Base-by-base conservation (phyloP, 2,888 invertebrate species). In the Leucozona laternaria region DNA sequence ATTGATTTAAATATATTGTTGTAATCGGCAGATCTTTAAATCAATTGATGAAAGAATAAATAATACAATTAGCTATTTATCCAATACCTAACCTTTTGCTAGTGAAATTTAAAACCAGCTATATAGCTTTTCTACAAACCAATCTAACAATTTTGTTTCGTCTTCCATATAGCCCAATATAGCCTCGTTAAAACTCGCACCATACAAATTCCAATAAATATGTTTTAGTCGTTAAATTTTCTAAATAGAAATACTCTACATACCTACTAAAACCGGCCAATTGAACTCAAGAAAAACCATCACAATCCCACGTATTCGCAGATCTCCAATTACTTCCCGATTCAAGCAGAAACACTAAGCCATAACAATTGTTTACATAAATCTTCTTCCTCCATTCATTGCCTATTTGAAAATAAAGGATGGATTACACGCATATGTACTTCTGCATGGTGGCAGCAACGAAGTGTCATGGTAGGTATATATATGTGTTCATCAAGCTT, bases 331-430 rank as follows among this genome's bases (percentile, higher is more conserved):
- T 79, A 45, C 79, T 83, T 83, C 82, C 78, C 82, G 78, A 68
- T 60, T 25, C 64, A 50, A 66, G 60, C 75, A 34, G 37, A 55
- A 60, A 28, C 25, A 20, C 28, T 13, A 34, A 72, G 53, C 55
- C 83, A 79, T 79, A 83, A 79, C 79, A 70, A 62, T 70, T 75
- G 79, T 83, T 83, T 83, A 57, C 75, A 83, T 83, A 83, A 83
- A 75, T 70, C 7, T 53, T 78, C 60, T 72, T 83, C 72, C 72
- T 73, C 58, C 40, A 60, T 73, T 57, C 31, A 50, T 60, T 53
- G 15, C 60, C 62, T 48, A 31, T 66, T 66, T 45, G 55, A 55
- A 76, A 55, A 55, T 28, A 25, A 50, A 72, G 64, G 58, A 77
- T 34, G 50, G 66, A 71, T 72, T 82, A 72, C 81, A 64, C n/a